These are phyloP conservation scores for Nephrotoma guestfalica DNA, from an alignment of 2,888 invertebrate genomes.

Conservation along the genomic window DNA sequence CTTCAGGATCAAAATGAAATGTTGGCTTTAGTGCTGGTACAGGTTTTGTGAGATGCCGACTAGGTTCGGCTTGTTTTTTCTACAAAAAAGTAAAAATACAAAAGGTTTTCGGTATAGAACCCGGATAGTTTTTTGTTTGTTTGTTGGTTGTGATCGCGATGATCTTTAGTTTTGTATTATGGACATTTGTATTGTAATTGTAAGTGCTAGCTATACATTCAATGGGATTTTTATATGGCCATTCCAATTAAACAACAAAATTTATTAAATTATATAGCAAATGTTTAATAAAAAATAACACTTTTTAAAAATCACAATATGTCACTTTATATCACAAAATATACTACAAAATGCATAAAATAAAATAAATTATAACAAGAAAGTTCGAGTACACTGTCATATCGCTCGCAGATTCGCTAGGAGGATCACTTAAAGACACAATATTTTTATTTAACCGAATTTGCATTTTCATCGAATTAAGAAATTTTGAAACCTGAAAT, in stretches of 20 bases:
- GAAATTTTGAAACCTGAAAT: not conserved
- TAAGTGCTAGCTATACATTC: not conserved
- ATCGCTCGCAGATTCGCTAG: not conserved
- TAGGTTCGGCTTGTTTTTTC: not conserved
- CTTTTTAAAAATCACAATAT: not conserved
- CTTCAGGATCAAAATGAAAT: conserved; percentile 50
- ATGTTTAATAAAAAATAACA: not conserved
- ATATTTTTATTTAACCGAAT: not conserved
- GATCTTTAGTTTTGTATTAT: not conserved
- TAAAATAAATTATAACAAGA: not conserved
- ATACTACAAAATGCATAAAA: not conserved
- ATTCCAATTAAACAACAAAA: not conserved
- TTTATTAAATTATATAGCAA: not conserved
- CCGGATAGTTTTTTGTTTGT: not conserved
- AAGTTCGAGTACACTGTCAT: not conserved
- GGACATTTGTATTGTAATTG: not conserved
- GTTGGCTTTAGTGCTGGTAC: not conserved
- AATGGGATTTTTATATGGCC: not conserved
- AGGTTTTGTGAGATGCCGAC: not conserved
- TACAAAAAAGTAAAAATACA: not conserved
- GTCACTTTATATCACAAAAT: not conserved
- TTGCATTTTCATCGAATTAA: not conserved
- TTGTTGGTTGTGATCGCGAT: not conserved
- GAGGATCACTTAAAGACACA: not conserved
- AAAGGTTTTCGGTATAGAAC: not conserved